Percentiles rank a stretch among this genome's conserved stretches.
phyloP scores from a whole-genome alignment of 2,113 vertebrate genomes.

The Butorides virescens region DNA sequence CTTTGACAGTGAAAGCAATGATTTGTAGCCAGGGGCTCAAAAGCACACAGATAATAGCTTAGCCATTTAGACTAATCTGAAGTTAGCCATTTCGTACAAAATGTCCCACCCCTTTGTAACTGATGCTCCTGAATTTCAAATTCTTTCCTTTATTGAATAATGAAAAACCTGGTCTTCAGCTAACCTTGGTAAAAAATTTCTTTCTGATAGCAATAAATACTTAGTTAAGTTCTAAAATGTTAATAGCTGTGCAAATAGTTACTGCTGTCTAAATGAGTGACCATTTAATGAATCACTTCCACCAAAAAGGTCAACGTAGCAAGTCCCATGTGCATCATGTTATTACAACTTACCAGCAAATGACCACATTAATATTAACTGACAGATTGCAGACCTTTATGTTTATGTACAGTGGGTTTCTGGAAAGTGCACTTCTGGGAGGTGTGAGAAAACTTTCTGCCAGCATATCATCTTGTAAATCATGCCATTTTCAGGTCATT shows the following conservation, averaged over 20 bases:
- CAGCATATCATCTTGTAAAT: conserved; percentile 47
- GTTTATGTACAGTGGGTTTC: conserved; percentile 72
- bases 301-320: conserved; percentile 69
- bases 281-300: conserved; percentile 73
- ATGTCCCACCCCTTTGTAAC: not conserved
- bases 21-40: not conserved
- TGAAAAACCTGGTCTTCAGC: conserved; percentile 26
- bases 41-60: not conserved
- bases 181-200: conserved; percentile 41
- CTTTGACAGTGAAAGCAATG: not conserved
- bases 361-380: conserved; percentile 76
- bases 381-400: conserved; percentile 75
- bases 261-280: conserved; percentile 70
- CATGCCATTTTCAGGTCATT: conserved; percentile 48
- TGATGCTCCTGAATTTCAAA: not conserved
- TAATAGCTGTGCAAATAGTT: conserved; percentile 70
- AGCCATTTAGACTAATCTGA: not conserved
- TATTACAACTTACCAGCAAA: conserved; percentile 75
- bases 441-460: conserved; percentile 69
- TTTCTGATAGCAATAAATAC: conserved; percentile 67
- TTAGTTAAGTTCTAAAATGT: conserved; percentile 69
- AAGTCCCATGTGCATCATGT: conserved; percentile 68
- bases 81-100: not conserved
- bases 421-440: conserved; percentile 70
- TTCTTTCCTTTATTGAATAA: not conserved